These are phyloP conservation scores for Smithornis capensis DNA, from an alignment of 2,113 vertebrate species.

Conservation along the genomic window DNA sequence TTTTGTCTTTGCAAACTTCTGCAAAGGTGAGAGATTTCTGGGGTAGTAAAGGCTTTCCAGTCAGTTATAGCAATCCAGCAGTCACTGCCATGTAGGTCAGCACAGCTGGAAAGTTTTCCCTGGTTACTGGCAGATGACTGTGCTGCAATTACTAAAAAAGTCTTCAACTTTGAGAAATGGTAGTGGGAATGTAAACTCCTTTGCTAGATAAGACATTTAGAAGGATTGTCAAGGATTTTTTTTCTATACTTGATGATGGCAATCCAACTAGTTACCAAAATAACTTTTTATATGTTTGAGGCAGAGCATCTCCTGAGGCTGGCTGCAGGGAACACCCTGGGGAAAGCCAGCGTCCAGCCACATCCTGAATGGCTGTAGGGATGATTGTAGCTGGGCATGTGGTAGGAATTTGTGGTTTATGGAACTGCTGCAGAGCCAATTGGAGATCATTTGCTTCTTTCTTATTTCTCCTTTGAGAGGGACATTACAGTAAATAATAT, in stretches of 20 bases:
- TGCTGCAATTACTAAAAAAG: background rate
- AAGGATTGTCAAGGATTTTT: background rate
- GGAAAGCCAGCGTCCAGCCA: background rate
- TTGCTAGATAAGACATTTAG: background rate
- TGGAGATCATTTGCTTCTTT: slow-evolving; percentile 11
- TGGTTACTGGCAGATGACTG: background rate
- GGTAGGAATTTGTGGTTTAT: slow-evolving; percentile 2
- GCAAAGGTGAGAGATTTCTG: background rate
- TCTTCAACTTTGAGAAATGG: background rate
- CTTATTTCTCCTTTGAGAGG: background rate
- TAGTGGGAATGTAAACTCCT: background rate
- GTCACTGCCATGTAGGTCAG: background rate
- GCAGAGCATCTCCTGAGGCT: background rate
- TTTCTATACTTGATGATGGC: background rate
- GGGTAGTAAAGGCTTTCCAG: background rate
- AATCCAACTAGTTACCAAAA: background rate
- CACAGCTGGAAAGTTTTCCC: background rate
- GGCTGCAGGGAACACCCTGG: background rate
- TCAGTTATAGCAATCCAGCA: background rate
- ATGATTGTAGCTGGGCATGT: fast-evolving
- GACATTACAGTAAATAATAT: slow-evolving; percentile 6
- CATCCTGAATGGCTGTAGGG: background rate
- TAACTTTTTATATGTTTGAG: background rate
- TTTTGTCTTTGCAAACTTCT: background rate
- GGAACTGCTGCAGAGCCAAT: fast-evolving